A percentile compares a stretch with the other conserved stretches of the same genome.
phyloP scores from a whole-genome alignment of 2,797 vertebrate species.

The Loriculus beryllinus region DNA sequence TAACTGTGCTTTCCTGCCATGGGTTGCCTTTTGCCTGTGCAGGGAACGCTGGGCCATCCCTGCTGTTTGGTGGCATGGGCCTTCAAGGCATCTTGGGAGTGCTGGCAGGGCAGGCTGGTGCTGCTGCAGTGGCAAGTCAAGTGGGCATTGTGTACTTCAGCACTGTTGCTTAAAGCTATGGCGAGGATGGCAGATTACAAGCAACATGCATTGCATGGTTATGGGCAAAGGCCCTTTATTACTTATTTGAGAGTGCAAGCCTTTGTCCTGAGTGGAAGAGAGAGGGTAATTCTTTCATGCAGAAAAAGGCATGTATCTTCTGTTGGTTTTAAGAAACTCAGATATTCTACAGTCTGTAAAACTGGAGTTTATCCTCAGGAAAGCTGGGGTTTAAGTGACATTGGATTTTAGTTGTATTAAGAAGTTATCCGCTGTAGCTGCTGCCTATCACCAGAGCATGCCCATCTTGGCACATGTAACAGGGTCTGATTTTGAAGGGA shows the following conservation, averaged over 20 bases:
- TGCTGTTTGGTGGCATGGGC: accelerated
- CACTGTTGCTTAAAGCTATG: neutral
- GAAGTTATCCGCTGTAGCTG: neutral
- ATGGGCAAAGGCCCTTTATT: neutral
- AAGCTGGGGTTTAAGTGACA: neutral
- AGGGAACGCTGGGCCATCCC: accelerated
- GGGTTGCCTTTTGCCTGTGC: neutral
- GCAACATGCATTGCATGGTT: neutral
- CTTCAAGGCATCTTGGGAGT: accelerated
- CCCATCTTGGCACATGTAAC: neutral
- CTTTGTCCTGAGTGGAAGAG: neutral
- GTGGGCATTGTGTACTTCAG: accelerated
- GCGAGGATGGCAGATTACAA: neutral
- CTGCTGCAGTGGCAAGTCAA: neutral
- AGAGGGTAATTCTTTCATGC: neutral
- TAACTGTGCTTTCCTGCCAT: accelerated
- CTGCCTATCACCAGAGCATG: neutral
- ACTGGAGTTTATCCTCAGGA: neutral
- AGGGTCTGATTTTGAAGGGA: neutral
- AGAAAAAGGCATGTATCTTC: neutral
- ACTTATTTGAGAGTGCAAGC: neutral
- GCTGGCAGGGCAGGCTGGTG: neutral
- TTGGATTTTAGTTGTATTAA: neutral
- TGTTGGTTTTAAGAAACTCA: neutral
- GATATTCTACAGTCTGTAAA: neutral